phyloP scores from a whole-genome alignment of 2,113 vertebrate genomes.

The Shinisaurus crocodilurus region DNA sequence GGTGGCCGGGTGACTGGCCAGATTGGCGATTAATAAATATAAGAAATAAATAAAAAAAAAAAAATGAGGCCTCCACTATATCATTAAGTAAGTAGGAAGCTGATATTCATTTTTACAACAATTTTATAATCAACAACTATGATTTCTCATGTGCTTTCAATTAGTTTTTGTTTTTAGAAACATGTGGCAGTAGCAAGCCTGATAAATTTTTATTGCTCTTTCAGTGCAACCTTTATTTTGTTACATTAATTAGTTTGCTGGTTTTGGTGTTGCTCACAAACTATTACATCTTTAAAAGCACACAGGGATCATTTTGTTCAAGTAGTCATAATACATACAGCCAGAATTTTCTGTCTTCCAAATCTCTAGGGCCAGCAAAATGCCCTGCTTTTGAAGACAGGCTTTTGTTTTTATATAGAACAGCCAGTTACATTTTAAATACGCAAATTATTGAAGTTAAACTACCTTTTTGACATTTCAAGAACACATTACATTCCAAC shows the following conservation, averaged over 20 bases:
- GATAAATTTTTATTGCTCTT: background rate
- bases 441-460: background rate
- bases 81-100: background rate
- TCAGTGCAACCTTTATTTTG: slow-evolving; percentile 8
- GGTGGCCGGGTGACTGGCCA: no score
- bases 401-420: background rate
- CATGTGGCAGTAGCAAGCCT: background rate
- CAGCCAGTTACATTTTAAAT: background rate
- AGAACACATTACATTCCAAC: background rate
- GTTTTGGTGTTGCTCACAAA: slow-evolving; percentile 12
- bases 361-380: background rate
- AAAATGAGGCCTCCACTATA: background rate
- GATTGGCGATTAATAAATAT: background rate
- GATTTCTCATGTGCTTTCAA: background rate
- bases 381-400: background rate
- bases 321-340: background rate
- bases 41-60: background rate
- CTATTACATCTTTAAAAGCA: background rate
- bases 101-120: slow-evolving; percentile 2
- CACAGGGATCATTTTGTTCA: background rate
- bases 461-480: background rate
- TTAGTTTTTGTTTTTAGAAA: background rate
- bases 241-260: background rate
- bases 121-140: background rate
- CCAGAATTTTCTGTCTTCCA: background rate